Evolutionary conservation across 2,888 invertebrate genomes (phyloP).

Genomic region (Drosophila yooni): DNA sequence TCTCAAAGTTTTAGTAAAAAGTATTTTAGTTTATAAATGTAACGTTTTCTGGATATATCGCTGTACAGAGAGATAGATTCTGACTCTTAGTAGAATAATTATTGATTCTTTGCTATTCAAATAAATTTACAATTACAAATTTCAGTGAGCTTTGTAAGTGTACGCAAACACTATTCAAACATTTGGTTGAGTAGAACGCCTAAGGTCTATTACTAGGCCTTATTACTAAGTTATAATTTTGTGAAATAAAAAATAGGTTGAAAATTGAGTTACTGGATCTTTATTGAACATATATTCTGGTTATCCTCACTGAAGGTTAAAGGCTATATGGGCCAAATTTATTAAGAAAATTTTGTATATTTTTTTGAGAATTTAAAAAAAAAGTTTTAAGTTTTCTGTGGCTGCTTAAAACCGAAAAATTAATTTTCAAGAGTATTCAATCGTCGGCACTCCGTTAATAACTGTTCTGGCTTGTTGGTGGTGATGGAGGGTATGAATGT

Average conservation of each 20-base stretch:
- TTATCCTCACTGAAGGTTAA: background rate
- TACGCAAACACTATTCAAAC: background rate
- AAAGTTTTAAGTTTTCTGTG: background rate
- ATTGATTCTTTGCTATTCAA: background rate
- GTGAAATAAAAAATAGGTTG: background rate
- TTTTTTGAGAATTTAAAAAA: background rate
- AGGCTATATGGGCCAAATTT: background rate
- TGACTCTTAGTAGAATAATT: background rate
- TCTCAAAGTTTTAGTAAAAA: background rate
- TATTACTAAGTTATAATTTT: background rate
- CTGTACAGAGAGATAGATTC: background rate
- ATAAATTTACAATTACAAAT: background rate
- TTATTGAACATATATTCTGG: background rate
- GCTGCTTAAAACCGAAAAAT: background rate
- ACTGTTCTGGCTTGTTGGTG: constrained; percentile 1
- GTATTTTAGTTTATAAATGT: background rate
- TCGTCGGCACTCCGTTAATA: background rate
- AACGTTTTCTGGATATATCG: background rate
- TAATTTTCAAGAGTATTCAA: background rate
- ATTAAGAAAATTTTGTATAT: too few species aligned
- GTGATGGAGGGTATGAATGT: constrained; percentile 1
- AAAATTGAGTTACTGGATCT: background rate
- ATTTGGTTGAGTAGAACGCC: background rate
- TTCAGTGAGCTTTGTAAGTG: background rate
- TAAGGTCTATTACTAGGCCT: rapidly evolving